phyloP scores from a whole-genome alignment of 2,888 invertebrate species.

The Nymphalis polychloros region DNA sequence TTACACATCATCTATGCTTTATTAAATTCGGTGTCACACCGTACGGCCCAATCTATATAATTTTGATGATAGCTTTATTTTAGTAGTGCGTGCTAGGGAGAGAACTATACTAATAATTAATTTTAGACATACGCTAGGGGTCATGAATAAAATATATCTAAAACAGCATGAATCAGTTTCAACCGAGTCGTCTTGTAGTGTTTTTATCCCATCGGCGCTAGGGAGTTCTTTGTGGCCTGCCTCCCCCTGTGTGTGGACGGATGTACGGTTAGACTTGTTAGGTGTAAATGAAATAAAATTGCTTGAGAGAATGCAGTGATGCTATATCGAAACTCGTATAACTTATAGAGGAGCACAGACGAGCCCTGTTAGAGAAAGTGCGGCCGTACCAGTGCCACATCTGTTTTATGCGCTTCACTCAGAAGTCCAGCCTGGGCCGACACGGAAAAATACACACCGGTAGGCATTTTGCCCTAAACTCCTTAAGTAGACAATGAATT shows the following conservation, averaged over 20 bases:
- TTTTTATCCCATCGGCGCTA: conserved; percentile 1
- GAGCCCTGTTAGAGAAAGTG: conserved; percentile 83
- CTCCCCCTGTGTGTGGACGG: conserved; percentile 79
- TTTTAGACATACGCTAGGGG: no score
- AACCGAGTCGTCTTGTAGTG: neutral
- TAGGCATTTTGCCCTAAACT: conserved; percentile 81
- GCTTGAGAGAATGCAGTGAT: conserved; percentile 69
- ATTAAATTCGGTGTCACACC: conserved; percentile 3
- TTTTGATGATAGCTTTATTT: neutral
- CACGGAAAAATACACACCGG: conserved; percentile 87
- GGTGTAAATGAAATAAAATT: conserved; percentile 55
- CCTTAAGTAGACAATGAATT: conserved; percentile 77
- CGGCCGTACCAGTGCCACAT: conserved; percentile 87
- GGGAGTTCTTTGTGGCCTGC: conserved; percentile 52
- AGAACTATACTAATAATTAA: neutral
- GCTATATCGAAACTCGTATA: conserved; percentile 80
- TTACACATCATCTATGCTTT: conserved; percentile 9
- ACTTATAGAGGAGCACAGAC: conserved; percentile 83
- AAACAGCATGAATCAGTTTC: neutral
- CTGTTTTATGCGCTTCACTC: conserved; percentile 87
- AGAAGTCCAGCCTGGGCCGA: conserved; percentile 88
- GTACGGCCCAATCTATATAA: conserved; percentile 10
- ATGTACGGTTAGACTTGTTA: conserved; percentile 56
- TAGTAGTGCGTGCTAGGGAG: neutral
- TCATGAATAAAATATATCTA: neutral